Conservation (phyloP, 2,113 vertebrate genomes). For the Monarcha castaneiventris region DNA sequence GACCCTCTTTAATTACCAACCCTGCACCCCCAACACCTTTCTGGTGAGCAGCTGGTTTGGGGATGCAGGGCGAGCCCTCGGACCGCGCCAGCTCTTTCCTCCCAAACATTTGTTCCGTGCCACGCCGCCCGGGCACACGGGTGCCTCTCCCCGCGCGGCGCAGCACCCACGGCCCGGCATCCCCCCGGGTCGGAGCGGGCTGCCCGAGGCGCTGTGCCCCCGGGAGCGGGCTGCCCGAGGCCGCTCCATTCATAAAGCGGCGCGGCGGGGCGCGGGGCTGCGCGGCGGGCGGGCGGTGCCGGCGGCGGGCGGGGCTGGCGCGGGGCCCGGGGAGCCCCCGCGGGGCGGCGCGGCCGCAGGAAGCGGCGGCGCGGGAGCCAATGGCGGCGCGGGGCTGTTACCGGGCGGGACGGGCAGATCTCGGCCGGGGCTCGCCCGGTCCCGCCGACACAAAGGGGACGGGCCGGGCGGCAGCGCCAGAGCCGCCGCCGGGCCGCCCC, state of each 20-base stretch:
- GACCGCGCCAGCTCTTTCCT: background rate
- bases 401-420: too few species aligned
- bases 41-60: background rate
- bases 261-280: conserved; percentile 14
- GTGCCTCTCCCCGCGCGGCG: background rate
- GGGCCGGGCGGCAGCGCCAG: too few species aligned
- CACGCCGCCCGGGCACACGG: background rate
- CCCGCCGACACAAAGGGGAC: too few species aligned
- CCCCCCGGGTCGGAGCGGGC: background rate
- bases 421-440: too few species aligned
- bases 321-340: too few species aligned
- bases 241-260: conserved; percentile 67
- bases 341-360: too few species aligned
- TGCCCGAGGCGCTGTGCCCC: background rate
- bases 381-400: too few species aligned
- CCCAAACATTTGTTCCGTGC: rapidly evolving
- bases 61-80: background rate
- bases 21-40: background rate
- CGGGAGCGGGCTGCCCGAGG: background rate
- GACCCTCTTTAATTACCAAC: background rate
- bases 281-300: conserved; percentile 7
- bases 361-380: too few species aligned
- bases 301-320: background rate
- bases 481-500: too few species aligned
- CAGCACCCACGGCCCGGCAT: background rate